Conservation (phyloP, 2,113 vertebrate species). For the Erythrolamprus reginae region DNA sequence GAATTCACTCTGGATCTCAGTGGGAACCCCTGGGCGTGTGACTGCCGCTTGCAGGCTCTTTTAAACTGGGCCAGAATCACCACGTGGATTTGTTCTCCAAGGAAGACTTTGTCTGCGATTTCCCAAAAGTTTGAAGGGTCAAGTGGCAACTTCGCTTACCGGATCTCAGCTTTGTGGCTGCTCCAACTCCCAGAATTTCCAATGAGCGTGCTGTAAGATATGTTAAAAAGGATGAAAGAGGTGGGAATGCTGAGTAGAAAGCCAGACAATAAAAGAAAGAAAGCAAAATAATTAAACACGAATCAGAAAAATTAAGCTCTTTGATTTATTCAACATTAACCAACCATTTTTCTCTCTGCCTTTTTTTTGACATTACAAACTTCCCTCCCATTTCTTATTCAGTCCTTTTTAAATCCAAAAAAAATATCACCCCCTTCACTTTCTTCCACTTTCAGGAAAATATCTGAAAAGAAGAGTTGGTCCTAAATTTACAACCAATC, state of each 20-base stretch:
- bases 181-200: no score
- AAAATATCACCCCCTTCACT: not conserved
- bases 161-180: not conserved
- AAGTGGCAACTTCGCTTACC: constrained; percentile 39
- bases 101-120: constrained; percentile 47
- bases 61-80: constrained; percentile 58
- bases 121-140: constrained; percentile 41
- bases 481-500: not conserved
- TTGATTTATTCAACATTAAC: not conserved
- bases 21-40: constrained; percentile 78
- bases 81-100: constrained; percentile 40
- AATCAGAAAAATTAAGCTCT: not conserved
- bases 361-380: not conserved
- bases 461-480: no score
- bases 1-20: constrained; percentile 66
- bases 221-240: no score
- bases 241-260: not conserved
- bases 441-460: no score
- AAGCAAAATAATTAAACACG: not conserved
- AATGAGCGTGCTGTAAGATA: no score
- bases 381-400: not conserved
- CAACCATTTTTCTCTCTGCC: not conserved
- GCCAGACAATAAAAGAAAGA: not conserved
- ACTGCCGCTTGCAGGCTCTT: constrained; percentile 58
- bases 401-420: not conserved